Evolutionary conservation across 1,140 invertebrate genomes (phyloP), one percentile per base, ranked within the genome.

Genomic region (Drosophila ficusphila): DNA sequence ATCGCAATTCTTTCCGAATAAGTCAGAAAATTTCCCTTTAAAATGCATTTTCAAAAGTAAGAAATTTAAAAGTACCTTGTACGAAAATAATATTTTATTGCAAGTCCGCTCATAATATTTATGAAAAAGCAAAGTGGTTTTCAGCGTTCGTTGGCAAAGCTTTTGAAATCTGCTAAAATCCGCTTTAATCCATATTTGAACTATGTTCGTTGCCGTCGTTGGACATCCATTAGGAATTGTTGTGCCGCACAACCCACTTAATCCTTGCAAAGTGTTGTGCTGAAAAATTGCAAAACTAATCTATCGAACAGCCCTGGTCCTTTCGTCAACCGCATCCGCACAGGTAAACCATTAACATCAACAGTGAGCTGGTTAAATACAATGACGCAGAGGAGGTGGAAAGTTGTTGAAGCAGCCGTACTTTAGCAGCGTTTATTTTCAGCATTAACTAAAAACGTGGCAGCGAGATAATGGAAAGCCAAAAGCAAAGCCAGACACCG

Each of bases 241-340:
- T 38, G 23, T n/a, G 14, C 49, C 49, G 8, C 44, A 19, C 48
- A 38, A 11, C 18, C 39, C 31, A 68, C 29, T 56, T 39, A 69
- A 68, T 46, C 23, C 48, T 16, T 0, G 16, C 2, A 33, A 67
- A 52, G 61, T 52, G 64, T 68, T 68, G 44, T 67, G 64, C 64
- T 69, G 64, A 69, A 69, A 69, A 69, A 69, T 69, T 69, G 64
- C 49, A 69, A 54, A 56, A 69, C 65, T 69, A 56, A 69, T 69
- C 65, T 39, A 56, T 69, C 46, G 41, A 25, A 54, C 62, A 67
- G 12, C 31, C 18, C 12, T 25, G 1, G 12, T 44, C 23, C 34
- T 19, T 39, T 8, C 38, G 5, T 23, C 5, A 12, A 9, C 58
- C 25, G 41, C 41, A 64, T 25, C 33, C 62, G 33, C 41, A 39